A percentile compares a stretch with the other conserved stretches of the same genome.
Conservation (phyloP, 2,888 invertebrate species). For the Periphyllus acericola region DNA sequence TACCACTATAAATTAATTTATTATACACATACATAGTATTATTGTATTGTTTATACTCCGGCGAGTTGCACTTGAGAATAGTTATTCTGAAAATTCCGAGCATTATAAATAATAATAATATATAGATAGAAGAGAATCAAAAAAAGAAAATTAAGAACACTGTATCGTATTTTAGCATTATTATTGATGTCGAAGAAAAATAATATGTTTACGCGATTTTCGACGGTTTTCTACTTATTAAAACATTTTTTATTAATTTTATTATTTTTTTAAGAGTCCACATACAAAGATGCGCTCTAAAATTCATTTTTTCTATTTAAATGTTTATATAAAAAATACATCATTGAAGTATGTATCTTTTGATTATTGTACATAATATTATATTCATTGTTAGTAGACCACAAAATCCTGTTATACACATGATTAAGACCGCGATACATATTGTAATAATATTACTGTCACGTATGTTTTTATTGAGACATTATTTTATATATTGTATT, state of each 20-base stretch:
- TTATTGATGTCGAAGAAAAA: neutral
- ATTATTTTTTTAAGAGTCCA: neutral
- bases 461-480: neutral
- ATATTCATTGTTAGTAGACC: neutral
- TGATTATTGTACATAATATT: neutral
- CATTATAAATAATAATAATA: too few relatives aligned
- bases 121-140: too few relatives aligned
- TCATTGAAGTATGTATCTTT: neutral
- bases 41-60: neutral
- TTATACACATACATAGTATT: too few relatives aligned
- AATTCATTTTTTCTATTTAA: neutral
- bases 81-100: neutral
- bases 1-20: too few relatives aligned
- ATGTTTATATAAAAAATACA: neutral
- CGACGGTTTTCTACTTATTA: neutral
- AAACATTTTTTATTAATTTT: neutral
- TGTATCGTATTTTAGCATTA: too few relatives aligned
- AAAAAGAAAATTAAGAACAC: too few relatives aligned
- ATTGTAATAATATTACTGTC: neutral
- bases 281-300: neutral
- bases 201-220: neutral
- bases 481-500: constrained; percentile 1
- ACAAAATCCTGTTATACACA: neutral
- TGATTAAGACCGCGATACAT: neutral
- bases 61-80: neutral